Base-by-base conservation (phyloP, 2,797 vertebrate genomes). In the Siniperca scherzeri region DNA sequence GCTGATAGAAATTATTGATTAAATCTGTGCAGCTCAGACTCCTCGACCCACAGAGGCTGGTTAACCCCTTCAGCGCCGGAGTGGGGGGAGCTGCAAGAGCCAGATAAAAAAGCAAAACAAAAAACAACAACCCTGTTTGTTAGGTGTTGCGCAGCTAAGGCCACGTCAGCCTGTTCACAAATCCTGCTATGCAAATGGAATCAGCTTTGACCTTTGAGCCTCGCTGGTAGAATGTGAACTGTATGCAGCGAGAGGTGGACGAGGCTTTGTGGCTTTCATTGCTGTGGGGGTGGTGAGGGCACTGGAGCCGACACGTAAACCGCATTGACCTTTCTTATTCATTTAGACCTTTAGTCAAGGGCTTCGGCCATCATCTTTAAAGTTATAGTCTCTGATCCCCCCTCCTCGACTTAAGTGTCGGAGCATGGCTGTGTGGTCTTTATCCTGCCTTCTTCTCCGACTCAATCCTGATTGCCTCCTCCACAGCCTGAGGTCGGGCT, bases 1-100 rank as follows among this genome's bases (percentile, higher is more conserved):
- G 96, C 96, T 96, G 97, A 97, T 97, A 97, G 96, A 97, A 96
- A 97, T 97, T 97, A 97, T 97, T 97, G 97, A 97, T 97, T 97
- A 96, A 96, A 96, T 96, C 96, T 96, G 95, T 95, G 96, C 96
- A 95, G 95, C 93, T 95, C 95, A 94, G 95, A 95, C 95, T 96
- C 93, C 93, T 93, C 95, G 93, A 96, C 94, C 95, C 95, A 95
- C 95, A 94, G 94, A 96, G 95, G 95, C 95, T 93, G 91, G 92
- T 97, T 97, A 97, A 97, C 96, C 95, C 96, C 91, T 96, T 95
- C 94, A 92, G 92, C 86, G 71, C 95, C 72, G 17, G 76, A 80
- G 87, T 53, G 81, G 68, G 82, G 84, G 90, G 67, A 59, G 87
- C 77, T 88, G 91, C 76, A 88, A 77, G 66, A 88, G 83, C 80